Evolutionary conservation across 2,888 invertebrate genomes (phyloP), one percentile per base, ranked within the genome.

Genomic region (Camponotus fellah): DNA sequence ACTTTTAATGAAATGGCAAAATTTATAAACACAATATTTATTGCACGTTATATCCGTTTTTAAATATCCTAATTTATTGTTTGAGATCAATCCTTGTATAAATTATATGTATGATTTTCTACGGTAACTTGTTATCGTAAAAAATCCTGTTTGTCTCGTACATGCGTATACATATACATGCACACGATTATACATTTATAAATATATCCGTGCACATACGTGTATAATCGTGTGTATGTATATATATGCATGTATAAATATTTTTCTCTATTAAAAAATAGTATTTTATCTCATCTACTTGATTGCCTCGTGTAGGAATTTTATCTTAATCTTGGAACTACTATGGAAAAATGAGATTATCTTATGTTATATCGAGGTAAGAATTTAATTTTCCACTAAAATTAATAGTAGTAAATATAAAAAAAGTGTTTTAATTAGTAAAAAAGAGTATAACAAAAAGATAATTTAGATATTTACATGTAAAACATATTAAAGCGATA

Each of bases 231-330:
- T n/a, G 2, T n/a, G 14, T 8, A 2, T 6, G 49, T 49, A 26
- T 0, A 26, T 26, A 5, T 53, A 5, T 53, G 8, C n/a, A 17
- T 17, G 8, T 53, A 53, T n/a, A 53, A 53, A 14, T 12, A 79
- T 34, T 79, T 56, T 58, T 21, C 43, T 71, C 58, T 71, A 69
- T 69, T 79, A 79, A 79, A 69, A 32, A 69, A 14, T 58, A 79
- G 32, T 40, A 43, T 10, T 37, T 12, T 76, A 56, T 56, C 68
- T 40, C 17, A 17, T 77, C 32, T 58, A 79, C 21, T 9, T 77
- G 56, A 77, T 14, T 43, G 17, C 53, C 53, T 77, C 53, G 53
- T 65, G 8, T n/a, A 58, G 34, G 21, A 17, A 34, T 21, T 43
- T 34, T 17, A 46, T 69, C 21, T 34, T 46, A 58, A 26, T 58